Evolutionary conservation across 2,888 invertebrate species (phyloP), one percentile per base, ranked within the genome.

Genomic region (Psococerastis gibbosa): DNA sequence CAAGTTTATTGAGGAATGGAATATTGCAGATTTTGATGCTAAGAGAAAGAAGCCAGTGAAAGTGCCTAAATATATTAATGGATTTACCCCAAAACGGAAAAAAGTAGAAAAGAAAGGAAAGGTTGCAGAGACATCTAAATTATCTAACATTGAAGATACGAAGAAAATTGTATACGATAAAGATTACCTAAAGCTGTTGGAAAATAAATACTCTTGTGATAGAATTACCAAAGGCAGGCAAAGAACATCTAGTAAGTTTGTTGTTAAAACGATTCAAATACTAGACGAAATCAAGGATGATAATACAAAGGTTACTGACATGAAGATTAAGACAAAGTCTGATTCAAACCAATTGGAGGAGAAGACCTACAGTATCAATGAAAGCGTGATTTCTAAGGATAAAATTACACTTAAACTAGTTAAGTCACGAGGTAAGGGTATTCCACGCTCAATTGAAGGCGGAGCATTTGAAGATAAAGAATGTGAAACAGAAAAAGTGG

Each of bases 151-250:
- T n/a, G n/a, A n/a, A n/a, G n/a, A n/a, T n/a, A n/a, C n/a, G n/a
- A n/a, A n/a, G n/a, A n/a, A n/a, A n/a, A n/a, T n/a, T n/a, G n/a
- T n/a, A n/a, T n/a, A n/a, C n/a, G n/a, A n/a, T n/a, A n/a, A n/a
- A n/a, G n/a, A n/a, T n/a, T n/a, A n/a, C n/a, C 31, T 35, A 34
- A 32, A 34, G 16, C 42, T 18, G 18, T 35, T 42, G 35, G 33
- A 33, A 33, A 33, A 33, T 33, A 38, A 38, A 38, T 20, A 15
- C 38, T 18, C 38, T 3, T 13, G 20, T 16, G 11, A 38, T 5
- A 20, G 38, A 20, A 17, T 38, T 4, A n/a, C 15, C n/a, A 38
- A 38, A 38, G 15, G n/a, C 3, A 27, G 11, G 27, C 11, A 11
- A 6, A 6, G 11, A 9, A n/a, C n/a, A n/a, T n/a, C n/a, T n/a